Evolutionary conservation across 2,113 vertebrate species (phyloP).

Genomic region (Nothocercus julius): DNA sequence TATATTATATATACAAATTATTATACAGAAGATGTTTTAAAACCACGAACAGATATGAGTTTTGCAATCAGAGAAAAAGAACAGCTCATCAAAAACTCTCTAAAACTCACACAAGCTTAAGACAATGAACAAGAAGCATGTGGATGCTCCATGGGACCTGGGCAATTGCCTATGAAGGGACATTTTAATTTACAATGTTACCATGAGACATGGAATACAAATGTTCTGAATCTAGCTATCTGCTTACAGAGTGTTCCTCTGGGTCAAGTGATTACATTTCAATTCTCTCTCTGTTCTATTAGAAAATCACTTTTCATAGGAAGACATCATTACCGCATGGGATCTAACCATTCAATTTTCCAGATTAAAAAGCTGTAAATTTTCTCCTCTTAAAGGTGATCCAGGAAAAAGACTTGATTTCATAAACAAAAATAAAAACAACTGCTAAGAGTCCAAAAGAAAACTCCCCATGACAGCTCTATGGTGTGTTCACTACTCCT

Average conservation of each 20-base stretch:
- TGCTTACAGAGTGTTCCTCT: not conserved
- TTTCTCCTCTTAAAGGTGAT: not conserved
- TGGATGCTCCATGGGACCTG: not conserved
- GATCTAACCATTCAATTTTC: constrained; percentile 9
- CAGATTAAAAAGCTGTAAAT: not conserved
- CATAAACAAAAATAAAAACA: not conserved
- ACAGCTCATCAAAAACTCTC: not conserved
- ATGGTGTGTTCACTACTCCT: not conserved
- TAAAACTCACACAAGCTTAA: not conserved
- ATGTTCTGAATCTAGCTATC: not conserved
- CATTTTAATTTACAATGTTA: constrained; percentile 16
- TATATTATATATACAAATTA: not conserved
- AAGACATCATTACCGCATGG: not conserved
- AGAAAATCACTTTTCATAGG: constrained; percentile 17
- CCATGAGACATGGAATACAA: not conserved
- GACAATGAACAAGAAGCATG: not conserved
- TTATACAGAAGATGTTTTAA: not conserved
- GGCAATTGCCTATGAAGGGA: not conserved
- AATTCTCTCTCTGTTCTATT: not conserved
- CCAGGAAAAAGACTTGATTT: constrained; percentile 9
- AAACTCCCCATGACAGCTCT: not conserved
- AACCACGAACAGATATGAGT: not conserved
- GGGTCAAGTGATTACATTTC: not conserved
- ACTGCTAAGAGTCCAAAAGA: not conserved
- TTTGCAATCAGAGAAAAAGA: not conserved